Base-by-base conservation (phyloP, 2,797 vertebrate species). In the Coregonus sp. region DNA sequence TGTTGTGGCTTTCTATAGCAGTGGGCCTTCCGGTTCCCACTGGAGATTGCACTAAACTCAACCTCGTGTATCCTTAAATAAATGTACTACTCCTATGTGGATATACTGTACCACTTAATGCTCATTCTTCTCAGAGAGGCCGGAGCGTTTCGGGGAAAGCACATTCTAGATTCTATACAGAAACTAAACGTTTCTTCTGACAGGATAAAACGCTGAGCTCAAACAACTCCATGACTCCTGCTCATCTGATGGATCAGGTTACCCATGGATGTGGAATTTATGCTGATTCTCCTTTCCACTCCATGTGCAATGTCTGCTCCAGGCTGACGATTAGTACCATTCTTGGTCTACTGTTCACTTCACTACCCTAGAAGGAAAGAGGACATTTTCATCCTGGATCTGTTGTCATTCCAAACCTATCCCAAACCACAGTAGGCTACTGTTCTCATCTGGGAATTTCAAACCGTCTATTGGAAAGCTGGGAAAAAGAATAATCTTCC, bases 21-120 rank as follows among this genome's bases (percentile, higher is more conserved):
- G 31, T 5, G 54, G 25, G 14, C 47, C 16, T 12, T 29, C 14
- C 52, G 50, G 67, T 54, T 69, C 76, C n/a, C 37, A 37, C 31
- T 73, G 9, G 5, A 50, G 75, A 76, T 73, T 78, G 52, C 3
- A 5, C 71, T 79, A 77, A 85, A 81, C 75, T 72, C 73, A 72
- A 74, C 76, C 85, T 83, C 47, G 66, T 75, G 75, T 73, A 89
- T 84, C 82, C 81, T 86, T 78, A 86, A 86, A 89, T 86, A 90
- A 79, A 88, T 89, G 79, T 86, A 85, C 81, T 74, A 78, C 84
- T 79, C 83, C 81, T 70, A 61, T 81, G 87, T 86, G 86, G 82
- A 85, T 77, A 80, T 81, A 81, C 80, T 47, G 40, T 47, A 47
- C 40, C 84, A 79, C 87, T 84, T 82, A 79, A 82, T 16, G 65